phyloP scores from a whole-genome alignment of 2,888 invertebrate genomes.

The Aspidiotus rigidus region DNA sequence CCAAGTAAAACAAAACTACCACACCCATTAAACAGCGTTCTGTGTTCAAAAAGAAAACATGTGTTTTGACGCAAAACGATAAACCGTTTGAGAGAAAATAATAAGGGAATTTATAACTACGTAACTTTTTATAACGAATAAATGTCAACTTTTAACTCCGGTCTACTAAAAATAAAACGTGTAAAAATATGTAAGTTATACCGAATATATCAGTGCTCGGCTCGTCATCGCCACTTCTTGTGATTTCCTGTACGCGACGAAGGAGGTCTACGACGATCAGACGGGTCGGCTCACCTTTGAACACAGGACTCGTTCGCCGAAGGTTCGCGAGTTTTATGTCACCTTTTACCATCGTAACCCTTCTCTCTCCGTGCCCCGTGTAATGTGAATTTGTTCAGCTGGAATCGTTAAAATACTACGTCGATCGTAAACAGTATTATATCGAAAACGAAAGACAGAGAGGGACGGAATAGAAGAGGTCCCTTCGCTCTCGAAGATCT shows the following conservation, averaged over 20 bases:
- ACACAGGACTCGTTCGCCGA: background rate
- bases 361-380: too few relatives aligned
- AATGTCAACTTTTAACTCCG: conserved; percentile 27
- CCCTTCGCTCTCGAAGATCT: too few relatives aligned
- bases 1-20: conserved; percentile 30
- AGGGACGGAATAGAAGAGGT: too few relatives aligned
- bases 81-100: conserved; percentile 23
- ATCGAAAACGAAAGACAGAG: too few relatives aligned
- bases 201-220: background rate
- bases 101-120: conserved; percentile 24
- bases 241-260: conserved; percentile 14
- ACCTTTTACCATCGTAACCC: too few relatives aligned
- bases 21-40: conserved; percentile 10
- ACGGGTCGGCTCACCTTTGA: conserved; percentile 1
- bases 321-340: too few relatives aligned
- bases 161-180: conserved; percentile 26
- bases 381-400: too few relatives aligned
- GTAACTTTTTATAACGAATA: conserved; percentile 26
- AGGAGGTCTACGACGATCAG: conserved; percentile 26
- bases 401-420: too few relatives aligned
- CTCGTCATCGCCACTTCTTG: background rate
- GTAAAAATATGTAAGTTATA: background rate
- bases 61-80: conserved; percentile 19
- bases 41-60: conserved; percentile 19
- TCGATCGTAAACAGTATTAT: too few relatives aligned